Evolutionary conservation across 1,140 invertebrate genomes (phyloP).

Genomic region (Meloidogyne floridensis): DNA sequence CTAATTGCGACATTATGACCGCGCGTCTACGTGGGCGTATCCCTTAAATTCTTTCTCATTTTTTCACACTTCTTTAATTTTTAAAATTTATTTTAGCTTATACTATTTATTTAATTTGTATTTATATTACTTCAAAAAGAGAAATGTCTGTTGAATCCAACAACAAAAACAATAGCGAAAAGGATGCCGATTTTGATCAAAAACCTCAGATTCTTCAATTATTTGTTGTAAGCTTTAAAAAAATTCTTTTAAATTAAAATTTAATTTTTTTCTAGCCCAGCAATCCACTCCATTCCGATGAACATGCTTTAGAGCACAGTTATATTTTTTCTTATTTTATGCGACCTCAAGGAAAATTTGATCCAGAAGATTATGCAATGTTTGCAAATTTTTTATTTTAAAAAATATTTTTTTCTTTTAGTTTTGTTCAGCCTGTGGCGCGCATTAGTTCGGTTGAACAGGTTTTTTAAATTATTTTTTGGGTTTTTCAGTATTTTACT

Average conservation of each 20-base stretch:
- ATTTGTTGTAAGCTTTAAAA: not conserved
- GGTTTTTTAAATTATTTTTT: conserved; percentile 35
- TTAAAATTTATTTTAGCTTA: not conserved
- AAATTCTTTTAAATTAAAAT: not conserved
- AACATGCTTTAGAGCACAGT: conserved; percentile 84
- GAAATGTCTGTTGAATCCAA: not conserved
- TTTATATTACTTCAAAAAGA: not conserved
- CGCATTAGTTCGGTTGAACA: conserved; percentile 79
- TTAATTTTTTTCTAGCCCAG: not conserved
- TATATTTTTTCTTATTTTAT: conserved; percentile 88
- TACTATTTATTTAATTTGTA: too few species aligned
- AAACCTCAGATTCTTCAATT: conserved; percentile 8
- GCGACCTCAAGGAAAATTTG: conserved; percentile 74
- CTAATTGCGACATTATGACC: too few species aligned
- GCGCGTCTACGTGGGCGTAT: too few species aligned
- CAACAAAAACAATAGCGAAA: not conserved
- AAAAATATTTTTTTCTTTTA: not conserved
- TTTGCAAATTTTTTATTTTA: conserved; percentile 54
- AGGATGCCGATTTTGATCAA: not conserved
- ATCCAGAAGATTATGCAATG: conserved; percentile 75
- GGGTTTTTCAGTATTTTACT: too few species aligned
- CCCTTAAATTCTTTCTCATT: too few species aligned
- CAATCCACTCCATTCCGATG: conserved; percentile 57
- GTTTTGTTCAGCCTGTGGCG: conserved; percentile 77
- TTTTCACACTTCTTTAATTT: not conserved